A percentile compares a stretch with the other conserved stretches of the same genome.
Conservation (phyloP, 2,113 vertebrate genomes). For the Antechinus stuartii region DNA sequence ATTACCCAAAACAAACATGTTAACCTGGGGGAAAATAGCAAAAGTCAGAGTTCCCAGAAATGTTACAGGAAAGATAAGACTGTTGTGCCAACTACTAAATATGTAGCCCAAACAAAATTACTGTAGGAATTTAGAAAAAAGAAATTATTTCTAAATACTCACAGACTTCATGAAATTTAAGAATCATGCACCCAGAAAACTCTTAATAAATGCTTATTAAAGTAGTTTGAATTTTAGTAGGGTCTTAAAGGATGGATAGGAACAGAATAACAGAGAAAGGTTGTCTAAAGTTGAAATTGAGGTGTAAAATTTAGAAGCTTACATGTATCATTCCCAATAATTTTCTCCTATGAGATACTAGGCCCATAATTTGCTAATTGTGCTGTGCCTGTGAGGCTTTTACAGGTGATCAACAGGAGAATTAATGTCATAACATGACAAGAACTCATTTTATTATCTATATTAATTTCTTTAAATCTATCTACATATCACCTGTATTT, state of each 20-base stretch:
- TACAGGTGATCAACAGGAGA: neutral
- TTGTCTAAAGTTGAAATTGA: neutral
- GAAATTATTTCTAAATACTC: neutral
- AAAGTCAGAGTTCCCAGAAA: neutral
- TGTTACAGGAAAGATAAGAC: neutral
- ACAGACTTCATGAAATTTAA: neutral
- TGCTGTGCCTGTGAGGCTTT: neutral
- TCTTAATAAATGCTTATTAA: neutral
- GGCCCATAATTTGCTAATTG: neutral
- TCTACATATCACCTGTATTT: neutral
- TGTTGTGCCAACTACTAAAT: neutral
- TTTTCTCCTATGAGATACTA: neutral
- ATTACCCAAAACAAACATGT: neutral
- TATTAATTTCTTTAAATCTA: neutral
- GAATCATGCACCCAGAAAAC: neutral
- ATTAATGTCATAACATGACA: neutral
- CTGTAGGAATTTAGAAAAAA: neutral
- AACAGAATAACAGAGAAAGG: neutral
- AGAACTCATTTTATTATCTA: neutral
- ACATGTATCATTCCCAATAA: neutral
- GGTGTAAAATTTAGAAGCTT: neutral
- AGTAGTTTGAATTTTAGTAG: neutral
- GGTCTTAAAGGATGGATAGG: neutral
- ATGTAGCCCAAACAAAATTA: neutral
- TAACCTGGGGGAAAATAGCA: neutral